Conservation (phyloP, 2,888 invertebrate genomes). For the Xestoiulus laeticollis region DNA sequence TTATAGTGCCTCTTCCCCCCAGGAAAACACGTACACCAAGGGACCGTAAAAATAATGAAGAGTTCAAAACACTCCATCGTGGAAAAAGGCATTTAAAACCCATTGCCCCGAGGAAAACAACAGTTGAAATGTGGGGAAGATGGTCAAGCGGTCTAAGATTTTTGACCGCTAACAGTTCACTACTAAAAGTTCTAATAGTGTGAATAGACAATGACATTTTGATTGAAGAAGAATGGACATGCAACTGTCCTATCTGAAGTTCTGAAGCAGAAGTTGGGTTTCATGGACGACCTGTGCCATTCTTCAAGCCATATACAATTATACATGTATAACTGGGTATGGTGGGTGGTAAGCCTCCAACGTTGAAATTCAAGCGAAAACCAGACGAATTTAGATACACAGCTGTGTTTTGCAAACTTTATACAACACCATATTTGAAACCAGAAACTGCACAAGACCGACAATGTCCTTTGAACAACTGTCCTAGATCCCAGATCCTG, state of each 20-base stretch:
- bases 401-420: not conserved
- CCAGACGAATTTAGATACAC: not conserved
- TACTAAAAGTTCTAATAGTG: too few species aligned
- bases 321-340: not conserved
- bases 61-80: conserved; percentile 15
- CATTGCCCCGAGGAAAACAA: conserved; percentile 6
- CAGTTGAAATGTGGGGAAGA: not conserved
- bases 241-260: too few species aligned
- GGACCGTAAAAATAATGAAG: conserved; percentile 2
- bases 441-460: too few species aligned
- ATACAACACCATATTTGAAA: too few species aligned
- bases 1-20: conserved; percentile 1
- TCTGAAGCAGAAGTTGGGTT: not conserved
- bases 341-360: not conserved
- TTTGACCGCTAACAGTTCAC: too few species aligned
- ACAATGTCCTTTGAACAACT: too few species aligned
- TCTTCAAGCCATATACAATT: not conserved
- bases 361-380: not conserved
- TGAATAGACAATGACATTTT: too few species aligned
- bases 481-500: too few species aligned
- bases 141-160: not conserved
- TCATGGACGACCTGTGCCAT: not conserved
- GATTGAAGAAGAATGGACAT: too few species aligned
- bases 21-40: not conserved
- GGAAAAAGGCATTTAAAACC: conserved; percentile 44